Conservation (phyloP, 2,888 invertebrate genomes). For the Galerucella nymphaeae region DNA sequence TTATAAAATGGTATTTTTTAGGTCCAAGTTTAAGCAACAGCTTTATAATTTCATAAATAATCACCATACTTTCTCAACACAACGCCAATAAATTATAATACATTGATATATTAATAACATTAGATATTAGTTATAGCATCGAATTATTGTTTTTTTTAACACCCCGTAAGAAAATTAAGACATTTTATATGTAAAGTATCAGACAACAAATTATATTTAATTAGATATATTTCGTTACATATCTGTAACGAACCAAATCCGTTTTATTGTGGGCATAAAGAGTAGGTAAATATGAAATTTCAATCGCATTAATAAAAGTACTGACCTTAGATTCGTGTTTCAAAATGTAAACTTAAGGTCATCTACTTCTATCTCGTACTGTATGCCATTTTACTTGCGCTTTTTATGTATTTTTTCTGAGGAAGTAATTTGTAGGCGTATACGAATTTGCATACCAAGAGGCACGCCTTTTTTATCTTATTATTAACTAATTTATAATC, state of each 20-base stretch:
- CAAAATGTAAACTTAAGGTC: constrained; percentile 12
- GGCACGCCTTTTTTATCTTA: constrained; percentile 31
- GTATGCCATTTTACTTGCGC: constrained; percentile 8
- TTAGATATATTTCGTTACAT: not conserved
- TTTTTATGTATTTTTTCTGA: constrained; percentile 28
- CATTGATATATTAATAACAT: not conserved
- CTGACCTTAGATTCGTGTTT: constrained; percentile 9
- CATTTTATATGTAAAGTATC: not conserved
- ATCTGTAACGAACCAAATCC: not conserved
- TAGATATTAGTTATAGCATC: not conserved
- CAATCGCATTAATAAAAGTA: not conserved
- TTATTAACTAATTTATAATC: constrained; percentile 13
- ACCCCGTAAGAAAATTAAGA: not conserved
- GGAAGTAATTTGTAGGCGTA: constrained; percentile 37
- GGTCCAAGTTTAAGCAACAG: not conserved
- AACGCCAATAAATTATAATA: not conserved
- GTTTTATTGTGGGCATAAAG: not conserved
- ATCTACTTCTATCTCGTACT: constrained; percentile 10
- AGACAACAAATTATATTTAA: not conserved
- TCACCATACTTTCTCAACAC: not conserved
- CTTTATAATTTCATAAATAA: not conserved
- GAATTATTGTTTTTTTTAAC: too few species aligned
- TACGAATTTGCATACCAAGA: constrained; percentile 32
- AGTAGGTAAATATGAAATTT: not conserved
- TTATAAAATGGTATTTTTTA: not conserved